Evolutionary conservation across 1,140 invertebrate genomes (phyloP).

Genomic region (Bradysia coprophila): DNA sequence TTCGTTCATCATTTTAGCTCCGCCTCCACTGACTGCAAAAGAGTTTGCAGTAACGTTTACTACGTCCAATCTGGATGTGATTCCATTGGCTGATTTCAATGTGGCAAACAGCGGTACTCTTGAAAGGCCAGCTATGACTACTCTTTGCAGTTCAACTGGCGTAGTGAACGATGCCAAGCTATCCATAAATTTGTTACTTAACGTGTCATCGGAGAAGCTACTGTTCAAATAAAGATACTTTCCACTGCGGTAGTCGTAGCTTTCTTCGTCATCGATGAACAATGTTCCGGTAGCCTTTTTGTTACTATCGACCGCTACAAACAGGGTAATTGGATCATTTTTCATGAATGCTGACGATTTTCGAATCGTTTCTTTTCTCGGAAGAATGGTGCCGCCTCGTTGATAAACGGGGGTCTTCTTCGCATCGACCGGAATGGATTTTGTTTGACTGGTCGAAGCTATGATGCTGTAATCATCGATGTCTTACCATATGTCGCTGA

Average conservation of each 20-base stretch:
- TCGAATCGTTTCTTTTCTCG: constrained; percentile 77
- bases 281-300: constrained; percentile 60
- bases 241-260: constrained; percentile 67
- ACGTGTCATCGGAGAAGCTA: constrained; percentile 38
- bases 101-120: constrained; percentile 40
- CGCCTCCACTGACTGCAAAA: too few relatives aligned
- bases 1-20: too few relatives aligned
- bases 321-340: constrained; percentile 84
- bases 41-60: too few relatives aligned
- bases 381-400: constrained; percentile 81
- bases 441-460: constrained; percentile 31
- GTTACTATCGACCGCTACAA: constrained; percentile 55
- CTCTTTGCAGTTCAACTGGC: constrained; percentile 67
- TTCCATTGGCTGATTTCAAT: constrained; percentile 11
- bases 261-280: constrained; percentile 84
- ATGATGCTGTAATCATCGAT: constrained; percentile 56
- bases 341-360: constrained; percentile 69
- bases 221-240: constrained; percentile 58
- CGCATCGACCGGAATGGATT: constrained; percentile 46
- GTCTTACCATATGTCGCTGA: constrained; percentile 82
- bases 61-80: too few relatives aligned
- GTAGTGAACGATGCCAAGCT: constrained; percentile 45
- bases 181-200: constrained; percentile 47
- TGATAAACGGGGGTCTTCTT: constrained; percentile 86
- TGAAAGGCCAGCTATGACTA: constrained; percentile 62